Percentiles rank a stretch among this genome's conserved stretches.
These are phyloP conservation scores for Lanius ludovicianus DNA, from an alignment of 2,113 vertebrate genomes.

Conservation along the genomic window DNA sequence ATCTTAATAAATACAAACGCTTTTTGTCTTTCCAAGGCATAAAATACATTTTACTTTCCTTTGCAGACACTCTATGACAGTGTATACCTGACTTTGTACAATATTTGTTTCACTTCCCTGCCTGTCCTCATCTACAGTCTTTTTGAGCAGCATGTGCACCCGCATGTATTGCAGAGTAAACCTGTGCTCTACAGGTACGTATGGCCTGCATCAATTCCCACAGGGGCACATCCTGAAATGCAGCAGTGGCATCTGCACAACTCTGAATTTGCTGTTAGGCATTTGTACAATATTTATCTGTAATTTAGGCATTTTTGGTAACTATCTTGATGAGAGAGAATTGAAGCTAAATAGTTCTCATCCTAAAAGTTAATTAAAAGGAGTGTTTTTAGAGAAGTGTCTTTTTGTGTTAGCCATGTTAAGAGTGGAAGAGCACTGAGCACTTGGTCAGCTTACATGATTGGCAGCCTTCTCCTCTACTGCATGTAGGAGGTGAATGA, in stretches of 20 bases:
- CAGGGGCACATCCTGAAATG: neutral
- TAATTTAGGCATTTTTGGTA: neutral
- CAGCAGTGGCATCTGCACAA: neutral
- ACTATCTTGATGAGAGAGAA: neutral
- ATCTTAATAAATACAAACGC: neutral
- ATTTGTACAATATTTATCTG: neutral
- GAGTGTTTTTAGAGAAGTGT: neutral
- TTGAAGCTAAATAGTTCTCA: neutral
- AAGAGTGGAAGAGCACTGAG: neutral
- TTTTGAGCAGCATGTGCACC: conserved; percentile 96
- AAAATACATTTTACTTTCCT: conserved; percentile 43
- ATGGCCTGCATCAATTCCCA: accelerated
- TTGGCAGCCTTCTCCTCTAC: neutral
- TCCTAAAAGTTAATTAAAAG: neutral
- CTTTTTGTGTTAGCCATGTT: neutral
- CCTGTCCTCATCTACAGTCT: conserved; percentile 98
- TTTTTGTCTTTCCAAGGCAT: neutral
- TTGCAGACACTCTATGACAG: conserved; percentile 97
- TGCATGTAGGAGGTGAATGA: neutral
- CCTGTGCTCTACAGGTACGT: conserved; percentile 91
- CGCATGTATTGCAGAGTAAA: conserved; percentile 91
- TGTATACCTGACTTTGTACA: conserved; percentile 98
- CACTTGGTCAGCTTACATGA: neutral
- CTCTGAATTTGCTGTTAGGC: neutral
- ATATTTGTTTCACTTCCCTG: conserved; percentile 99